Conservation (phyloP, 2,888 invertebrate genomes). For the Aspidiotus rigidus region DNA sequence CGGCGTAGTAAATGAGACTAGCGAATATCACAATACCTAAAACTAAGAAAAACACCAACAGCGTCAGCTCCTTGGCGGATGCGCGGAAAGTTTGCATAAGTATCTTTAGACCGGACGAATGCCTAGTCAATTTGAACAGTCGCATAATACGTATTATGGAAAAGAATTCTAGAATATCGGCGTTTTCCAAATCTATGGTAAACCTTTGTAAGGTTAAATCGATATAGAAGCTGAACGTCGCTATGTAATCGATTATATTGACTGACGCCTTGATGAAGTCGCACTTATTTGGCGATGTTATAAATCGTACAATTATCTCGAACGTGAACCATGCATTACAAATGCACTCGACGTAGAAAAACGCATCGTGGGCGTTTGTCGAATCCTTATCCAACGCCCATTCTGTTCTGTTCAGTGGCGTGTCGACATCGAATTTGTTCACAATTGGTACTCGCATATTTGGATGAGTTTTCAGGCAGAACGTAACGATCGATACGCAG, state of each 20-base stretch:
- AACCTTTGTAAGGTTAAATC: conserved; percentile 80
- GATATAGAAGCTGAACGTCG: conserved; percentile 96
- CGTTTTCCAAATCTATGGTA: conserved; percentile 81
- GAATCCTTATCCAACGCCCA: conserved; percentile 84
- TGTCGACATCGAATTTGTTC: conserved; percentile 66
- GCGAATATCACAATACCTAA: conserved; percentile 97
- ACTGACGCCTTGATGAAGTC: conserved; percentile 92
- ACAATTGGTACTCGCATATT: conserved; percentile 91
- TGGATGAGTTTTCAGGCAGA: conserved; percentile 99
- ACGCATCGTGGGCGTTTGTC: conserved; percentile 93
- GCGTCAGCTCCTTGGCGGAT: conserved; percentile 89
- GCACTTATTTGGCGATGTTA: conserved; percentile 78
- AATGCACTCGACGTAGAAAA: conserved; percentile 96
- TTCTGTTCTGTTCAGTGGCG: conserved; percentile 61
- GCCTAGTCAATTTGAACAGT: conserved; percentile 90
- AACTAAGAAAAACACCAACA: conserved; percentile 94
- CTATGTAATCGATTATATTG: conserved; percentile 98
- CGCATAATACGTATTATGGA: conserved; percentile 96
- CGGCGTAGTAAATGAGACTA: conserved; percentile 95
- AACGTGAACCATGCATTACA: conserved; percentile 99
- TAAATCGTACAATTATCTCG: conserved; percentile 85
- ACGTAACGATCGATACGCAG: conserved; percentile 96
- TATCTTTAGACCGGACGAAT: conserved; percentile 95
- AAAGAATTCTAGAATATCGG: conserved; percentile 94
- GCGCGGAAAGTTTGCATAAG: conserved; percentile 96